A percentile compares a stretch with the other conserved stretches of the same genome.
These are phyloP conservation scores for Drosophila teissieri DNA, from an alignment of 1,140 invertebrate species.

Conservation along the genomic window DNA sequence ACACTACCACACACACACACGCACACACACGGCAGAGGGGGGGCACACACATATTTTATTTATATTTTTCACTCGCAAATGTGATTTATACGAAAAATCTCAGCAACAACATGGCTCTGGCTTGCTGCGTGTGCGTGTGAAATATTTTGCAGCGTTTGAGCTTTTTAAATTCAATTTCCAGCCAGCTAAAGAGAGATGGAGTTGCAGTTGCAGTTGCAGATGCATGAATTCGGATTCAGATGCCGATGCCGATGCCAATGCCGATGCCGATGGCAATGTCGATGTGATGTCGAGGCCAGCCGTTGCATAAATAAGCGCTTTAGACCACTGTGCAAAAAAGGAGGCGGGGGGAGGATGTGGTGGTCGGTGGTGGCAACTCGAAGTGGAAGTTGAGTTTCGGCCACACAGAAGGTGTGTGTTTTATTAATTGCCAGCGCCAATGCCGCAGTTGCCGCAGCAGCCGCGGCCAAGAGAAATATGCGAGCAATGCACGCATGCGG, in stretches of 20 bases:
- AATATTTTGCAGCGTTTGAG: conserved; percentile 77
- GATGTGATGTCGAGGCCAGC: conserved; percentile 48
- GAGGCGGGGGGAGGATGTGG: neutral
- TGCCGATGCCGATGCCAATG: neutral
- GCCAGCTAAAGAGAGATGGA: conserved; percentile 2
- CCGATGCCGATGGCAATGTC: conserved; percentile 21
- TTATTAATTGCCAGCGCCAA: conserved; percentile 77
- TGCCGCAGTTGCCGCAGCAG: conserved; percentile 56
- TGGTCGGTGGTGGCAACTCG: neutral
- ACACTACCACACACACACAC: conserved; percentile 8
- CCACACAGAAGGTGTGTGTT: conserved; percentile 76
- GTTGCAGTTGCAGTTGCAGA: neutral
- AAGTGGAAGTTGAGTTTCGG: conserved; percentile 5
- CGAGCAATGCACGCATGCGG: conserved; percentile 75
- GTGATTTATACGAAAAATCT: conserved; percentile 79
- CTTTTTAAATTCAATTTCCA: conserved; percentile 76
- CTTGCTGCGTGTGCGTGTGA: conserved; percentile 54
- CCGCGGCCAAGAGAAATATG: conserved; percentile 66
- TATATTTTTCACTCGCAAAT: conserved; percentile 70
- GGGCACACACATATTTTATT: conserved; percentile 62
- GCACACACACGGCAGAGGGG: neutral
- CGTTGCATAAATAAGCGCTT: conserved; percentile 72
- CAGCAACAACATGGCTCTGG: conserved; percentile 32
- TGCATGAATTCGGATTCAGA: neutral
- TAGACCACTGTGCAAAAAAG: conserved; percentile 69